Evolutionary conservation across 2,113 vertebrate genomes (phyloP), one percentile per base, ranked within the genome.

Genomic region (Syngnathoides biaculeatus): DNA sequence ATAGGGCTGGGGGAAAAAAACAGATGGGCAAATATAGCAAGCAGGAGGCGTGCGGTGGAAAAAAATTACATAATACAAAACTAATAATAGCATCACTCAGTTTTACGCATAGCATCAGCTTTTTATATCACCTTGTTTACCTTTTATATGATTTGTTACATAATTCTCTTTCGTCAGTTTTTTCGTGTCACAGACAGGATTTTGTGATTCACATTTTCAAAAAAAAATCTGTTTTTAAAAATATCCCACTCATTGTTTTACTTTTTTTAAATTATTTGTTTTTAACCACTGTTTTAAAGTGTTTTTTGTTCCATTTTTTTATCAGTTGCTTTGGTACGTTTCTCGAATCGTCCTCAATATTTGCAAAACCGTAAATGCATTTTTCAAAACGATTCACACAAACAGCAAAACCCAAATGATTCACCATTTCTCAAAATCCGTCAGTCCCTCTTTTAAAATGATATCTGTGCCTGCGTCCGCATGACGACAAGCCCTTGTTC

Each of bases 21-120:
- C 67, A 65, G 43, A 72, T 78, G 48, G 43, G 58, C 30, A 73
- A 65, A 76, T 72, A 61, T 70, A 74, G 53, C 45, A 55, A 52
- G 43, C 35, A 5, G 22, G 22, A 45, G 30, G 8, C 45, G 39
- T 69, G 62, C 11, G 30, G n/a, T 65, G 26, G 62, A n/a, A 73
- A 20, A 66, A 64, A 10, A 71, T 81, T 65, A 79, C 42, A 50
- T 73, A 48, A 67, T n/a, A 10, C 35, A 45, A 45, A 60, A 40
- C 27, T 65, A 68, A 69, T 11, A 68, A 63, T 67, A 69, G 13
- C 52, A 42, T 11, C 8, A 8, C 14, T n/a, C 24, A 39, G 4
- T 24, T 73, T 42, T 14, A 35, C 61, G 52, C 30, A 24, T 26
- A 63, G 43, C 27, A 67, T 24, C 10, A 42, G 14, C 8, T 30